Percentiles rank a stretch among this genome's conserved stretches.
Evolutionary conservation across 2,797 vertebrate species (phyloP).

Genomic region (Hipposideros larvatus): DNA sequence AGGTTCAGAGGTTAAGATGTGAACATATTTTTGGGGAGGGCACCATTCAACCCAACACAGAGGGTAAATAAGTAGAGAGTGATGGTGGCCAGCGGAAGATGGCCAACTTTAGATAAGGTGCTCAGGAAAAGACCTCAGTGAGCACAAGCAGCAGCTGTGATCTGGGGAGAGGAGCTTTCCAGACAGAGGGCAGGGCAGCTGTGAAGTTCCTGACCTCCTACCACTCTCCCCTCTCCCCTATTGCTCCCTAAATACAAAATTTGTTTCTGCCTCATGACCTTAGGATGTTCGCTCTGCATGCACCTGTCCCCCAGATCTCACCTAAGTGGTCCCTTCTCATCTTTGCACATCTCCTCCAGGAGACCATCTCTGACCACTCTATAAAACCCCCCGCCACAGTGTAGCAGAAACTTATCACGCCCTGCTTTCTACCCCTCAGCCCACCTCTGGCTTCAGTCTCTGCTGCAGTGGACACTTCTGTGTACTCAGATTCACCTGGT

Average conservation of each 20-base stretch:
- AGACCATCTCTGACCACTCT: neutral
- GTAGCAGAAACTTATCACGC: neutral
- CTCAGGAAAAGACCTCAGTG: neutral
- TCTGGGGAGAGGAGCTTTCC: neutral
- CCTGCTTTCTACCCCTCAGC: too few species aligned
- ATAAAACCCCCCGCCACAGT: neutral
- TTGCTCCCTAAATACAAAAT: neutral
- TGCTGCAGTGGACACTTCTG: neutral
- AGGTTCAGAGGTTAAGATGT: neutral
- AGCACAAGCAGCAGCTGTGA: neutral
- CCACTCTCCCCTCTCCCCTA: neutral
- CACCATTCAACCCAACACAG: neutral
- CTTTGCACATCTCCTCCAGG: neutral
- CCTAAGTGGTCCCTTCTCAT: neutral
- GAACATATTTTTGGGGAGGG: neutral
- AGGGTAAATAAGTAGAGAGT: neutral
- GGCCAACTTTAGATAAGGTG: neutral
- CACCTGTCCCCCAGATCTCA: neutral
- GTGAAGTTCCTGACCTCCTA: too few species aligned
- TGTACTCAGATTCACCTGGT: neutral
- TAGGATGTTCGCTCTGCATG: neutral
- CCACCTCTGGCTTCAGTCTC: too few species aligned
- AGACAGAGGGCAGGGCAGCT: neutral
- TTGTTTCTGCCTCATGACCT: neutral
- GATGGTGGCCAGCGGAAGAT: accelerated